Base-by-base conservation (phyloP, 2,888 invertebrate species). In the Zootermopsis nevadensis region DNA sequence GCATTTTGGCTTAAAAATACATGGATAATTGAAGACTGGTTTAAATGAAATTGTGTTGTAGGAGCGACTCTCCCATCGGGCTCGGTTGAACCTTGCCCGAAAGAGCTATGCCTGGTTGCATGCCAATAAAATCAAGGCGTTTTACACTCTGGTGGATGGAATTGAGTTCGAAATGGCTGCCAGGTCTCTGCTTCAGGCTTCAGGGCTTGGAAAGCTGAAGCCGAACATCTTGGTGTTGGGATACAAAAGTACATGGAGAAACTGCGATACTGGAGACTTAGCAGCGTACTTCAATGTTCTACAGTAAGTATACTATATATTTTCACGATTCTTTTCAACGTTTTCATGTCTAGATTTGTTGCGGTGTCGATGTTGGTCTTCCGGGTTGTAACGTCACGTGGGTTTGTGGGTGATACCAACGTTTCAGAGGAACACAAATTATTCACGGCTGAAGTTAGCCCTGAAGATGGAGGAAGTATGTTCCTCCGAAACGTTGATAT, bases 221-320 rank as follows among this genome's bases (percentile, higher is more conserved):
- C 99, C 99, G 24, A 99, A 99, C 89, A 97, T 98, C 83, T 91
- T 99, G 77, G 92, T 99, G 87, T 94, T 99, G 93, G 99, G 99
- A 3, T 99, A 96, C 90, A 99, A 99, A 89, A 92, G 92, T 19
- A 94, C 98, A 89, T 99, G 99, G 99, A 90, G 91, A 82, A 92
- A 91, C 0, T 95, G 96, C 84, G 92, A 93, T 38, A 91, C 93
- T 0, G 91, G 93, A 24, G 95, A 97, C 85, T 92, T 98, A 12
- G 92, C 94, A n/a, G 94, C 96, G 4, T 99, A 99, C 90, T 98
- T 99, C 90, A 96, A 97, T 87, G 94, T 97, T 60, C 92, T 99
- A 85, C 98, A 98, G 98, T 99, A 89, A 94, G 96, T 91, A 72
- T n/a, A n/a, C n/a, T n/a, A n/a, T n/a, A n/a, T n/a, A n/a, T n/a